A percentile compares a stretch with the other conserved stretches of the same genome.
These are phyloP conservation scores for Gymnodraco acuticeps DNA, from an alignment of 2,797 vertebrate species.

Conservation along the genomic window DNA sequence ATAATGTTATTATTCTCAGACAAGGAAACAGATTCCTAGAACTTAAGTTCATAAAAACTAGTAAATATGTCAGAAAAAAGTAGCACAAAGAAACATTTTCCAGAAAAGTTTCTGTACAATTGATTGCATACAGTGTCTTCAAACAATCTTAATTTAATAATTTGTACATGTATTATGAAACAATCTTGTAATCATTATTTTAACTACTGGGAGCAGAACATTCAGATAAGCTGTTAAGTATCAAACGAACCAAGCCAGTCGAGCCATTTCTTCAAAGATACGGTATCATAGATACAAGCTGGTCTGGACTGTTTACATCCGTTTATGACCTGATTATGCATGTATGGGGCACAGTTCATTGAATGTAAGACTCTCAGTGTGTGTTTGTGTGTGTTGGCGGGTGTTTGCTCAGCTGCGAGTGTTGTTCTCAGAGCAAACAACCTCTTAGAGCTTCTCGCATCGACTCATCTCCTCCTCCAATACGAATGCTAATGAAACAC, in stretches of 20 bases:
- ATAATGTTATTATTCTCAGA: background rate
- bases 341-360: conserved; percentile 14
- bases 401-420: conserved; percentile 75
- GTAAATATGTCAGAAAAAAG: background rate
- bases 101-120: background rate
- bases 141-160: background rate
- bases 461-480: conserved; percentile 46
- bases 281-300: conserved; percentile 30
- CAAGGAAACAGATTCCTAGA: no score
- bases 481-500: conserved; percentile 52
- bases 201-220: background rate
- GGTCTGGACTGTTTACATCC: conserved; percentile 29
- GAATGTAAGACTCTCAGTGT: conserved; percentile 17
- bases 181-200: background rate
- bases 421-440: conserved; percentile 58
- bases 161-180: background rate
- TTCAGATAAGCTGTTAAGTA: background rate
- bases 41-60: background rate
- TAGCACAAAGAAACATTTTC: background rate
- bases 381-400: conserved; percentile 7
- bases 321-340: conserved; percentile 37
- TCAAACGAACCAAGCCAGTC: background rate
- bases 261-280: background rate
- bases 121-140: background rate
- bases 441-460: conserved; percentile 26